phyloP scores from a whole-genome alignment of 2,888 invertebrate genomes.

The Furcula furcula region DNA sequence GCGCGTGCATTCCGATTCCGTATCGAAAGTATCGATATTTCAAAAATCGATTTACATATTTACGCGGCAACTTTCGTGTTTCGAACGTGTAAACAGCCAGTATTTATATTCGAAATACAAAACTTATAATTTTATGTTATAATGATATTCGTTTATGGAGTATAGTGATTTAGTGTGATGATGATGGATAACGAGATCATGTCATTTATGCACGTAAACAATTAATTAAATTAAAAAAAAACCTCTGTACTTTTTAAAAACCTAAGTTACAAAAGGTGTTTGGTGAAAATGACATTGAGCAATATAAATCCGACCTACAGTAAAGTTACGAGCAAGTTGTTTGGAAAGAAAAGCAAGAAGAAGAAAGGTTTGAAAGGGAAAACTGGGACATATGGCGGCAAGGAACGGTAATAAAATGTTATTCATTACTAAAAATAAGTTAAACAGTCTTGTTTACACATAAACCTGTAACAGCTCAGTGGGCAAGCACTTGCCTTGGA shows the following conservation, averaged over 20 bases:
- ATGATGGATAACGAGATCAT: too few relatives aligned
- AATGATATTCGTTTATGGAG: constrained; percentile 13
- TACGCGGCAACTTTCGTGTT: constrained; percentile 9
- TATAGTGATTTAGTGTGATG: constrained; percentile 22
- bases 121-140: constrained; percentile 1
- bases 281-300: constrained; percentile 54
- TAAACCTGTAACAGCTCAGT: too few relatives aligned
- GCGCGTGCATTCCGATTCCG: constrained; percentile 49
- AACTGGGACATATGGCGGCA: constrained; percentile 61
- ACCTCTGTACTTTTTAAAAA: too few relatives aligned
- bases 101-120: constrained; percentile 10
- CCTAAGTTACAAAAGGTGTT: too few relatives aligned
- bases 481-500: too few relatives aligned
- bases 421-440: too few relatives aligned
- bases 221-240: too few relatives aligned
- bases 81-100: neutral
- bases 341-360: constrained; percentile 71
- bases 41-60: constrained; percentile 12
- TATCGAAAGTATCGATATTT: constrained; percentile 25
- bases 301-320: constrained; percentile 56
- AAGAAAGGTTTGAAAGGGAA: constrained; percentile 60
- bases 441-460: too few relatives aligned
- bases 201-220: too few relatives aligned
- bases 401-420: constrained; percentile 64
- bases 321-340: constrained; percentile 62